Conservation (phyloP, 53 echinoderm and acorn worm species). For the Zoroaster sp. region DNA sequence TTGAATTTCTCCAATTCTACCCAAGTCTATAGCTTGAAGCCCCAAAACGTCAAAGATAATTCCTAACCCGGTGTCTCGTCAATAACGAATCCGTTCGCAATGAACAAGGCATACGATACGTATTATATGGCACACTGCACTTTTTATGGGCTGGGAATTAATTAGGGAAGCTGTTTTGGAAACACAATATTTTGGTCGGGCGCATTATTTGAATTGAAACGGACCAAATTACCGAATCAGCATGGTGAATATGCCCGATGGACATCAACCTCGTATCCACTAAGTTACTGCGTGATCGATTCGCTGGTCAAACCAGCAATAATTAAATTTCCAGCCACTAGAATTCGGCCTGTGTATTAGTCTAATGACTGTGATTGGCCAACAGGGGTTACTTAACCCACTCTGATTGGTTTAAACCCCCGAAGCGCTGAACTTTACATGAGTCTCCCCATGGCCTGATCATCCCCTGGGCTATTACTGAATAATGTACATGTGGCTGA, state of each 20-base stretch:
- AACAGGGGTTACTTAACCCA: conserved; percentile 34
- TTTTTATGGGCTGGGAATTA: conserved; percentile 27
- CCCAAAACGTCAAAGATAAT: too few species aligned
- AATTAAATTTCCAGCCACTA: conserved; percentile 47
- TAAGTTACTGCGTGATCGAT: neutral
- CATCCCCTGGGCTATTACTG: neutral
- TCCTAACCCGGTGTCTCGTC: too few species aligned
- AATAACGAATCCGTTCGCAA: neutral
- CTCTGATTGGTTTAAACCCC: conserved; percentile 25
- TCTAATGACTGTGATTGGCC: conserved; percentile 33
- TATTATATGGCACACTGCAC: conserved; percentile 11
- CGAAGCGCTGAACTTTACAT: neutral
- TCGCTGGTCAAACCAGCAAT: conserved; percentile 30
- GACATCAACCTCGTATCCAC: conserved; percentile 35
- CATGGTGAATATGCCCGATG: neutral
- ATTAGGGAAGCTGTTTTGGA: conserved; percentile 19
- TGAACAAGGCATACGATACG: conserved; percentile 6
- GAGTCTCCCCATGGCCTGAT: neutral
- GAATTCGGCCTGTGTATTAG: neutral
- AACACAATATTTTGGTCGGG: conserved; percentile 43
- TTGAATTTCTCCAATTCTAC: too few species aligned
- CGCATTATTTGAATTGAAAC: neutral
- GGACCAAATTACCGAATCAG: conserved; percentile 10
- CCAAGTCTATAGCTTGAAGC: too few species aligned
- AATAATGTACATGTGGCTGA: neutral